Percentiles rank a stretch among this genome's conserved stretches.
phyloP scores from a whole-genome alignment of 2,797 vertebrate species.

The Huso huso region DNA sequence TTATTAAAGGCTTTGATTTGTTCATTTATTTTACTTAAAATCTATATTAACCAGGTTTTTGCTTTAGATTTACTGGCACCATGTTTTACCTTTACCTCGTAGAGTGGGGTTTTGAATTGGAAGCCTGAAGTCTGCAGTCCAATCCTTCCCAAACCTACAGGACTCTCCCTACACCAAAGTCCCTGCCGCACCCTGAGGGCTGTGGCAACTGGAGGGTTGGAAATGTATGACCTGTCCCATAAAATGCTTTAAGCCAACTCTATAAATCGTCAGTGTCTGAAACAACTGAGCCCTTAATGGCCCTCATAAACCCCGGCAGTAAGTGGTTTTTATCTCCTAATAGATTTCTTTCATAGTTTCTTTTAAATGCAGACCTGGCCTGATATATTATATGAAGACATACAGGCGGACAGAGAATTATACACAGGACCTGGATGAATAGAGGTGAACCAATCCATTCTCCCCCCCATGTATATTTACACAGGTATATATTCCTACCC shows the following conservation, averaged over 20 bases:
- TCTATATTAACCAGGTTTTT: too few relatives aligned
- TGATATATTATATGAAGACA: not conserved
- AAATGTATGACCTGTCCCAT: not conserved
- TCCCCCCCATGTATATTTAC: too few relatives aligned
- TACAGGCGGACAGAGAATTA: not conserved
- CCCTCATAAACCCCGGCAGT: slow-evolving; percentile 10
- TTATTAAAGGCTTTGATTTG: too few relatives aligned
- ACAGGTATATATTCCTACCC: too few relatives aligned
- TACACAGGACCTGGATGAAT: not conserved
- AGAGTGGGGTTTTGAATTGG: too few relatives aligned
- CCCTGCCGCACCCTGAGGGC: not conserved
- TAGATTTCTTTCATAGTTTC: slow-evolving; percentile 14
- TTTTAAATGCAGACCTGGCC: slow-evolving; percentile 15
- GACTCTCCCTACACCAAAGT: not conserved
- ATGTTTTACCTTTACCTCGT: not conserved
- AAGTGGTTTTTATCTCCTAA: slow-evolving; percentile 17
- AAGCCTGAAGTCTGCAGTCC: too few relatives aligned
- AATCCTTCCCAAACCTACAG: slow-evolving; percentile 1
- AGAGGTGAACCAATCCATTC: too few relatives aligned
- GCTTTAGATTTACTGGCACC: too few relatives aligned
- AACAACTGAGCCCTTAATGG: slow-evolving; percentile 25
- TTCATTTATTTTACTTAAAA: too few relatives aligned
- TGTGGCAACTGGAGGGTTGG: not conserved
- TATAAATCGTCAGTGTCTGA: slow-evolving; percentile 20
- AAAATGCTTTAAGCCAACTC: slow-evolving; percentile 19